A percentile compares a stretch with the other conserved stretches of the same genome.
phyloP scores from a whole-genome alignment of 2,888 invertebrate genomes.

The Globia sparganii region DNA sequence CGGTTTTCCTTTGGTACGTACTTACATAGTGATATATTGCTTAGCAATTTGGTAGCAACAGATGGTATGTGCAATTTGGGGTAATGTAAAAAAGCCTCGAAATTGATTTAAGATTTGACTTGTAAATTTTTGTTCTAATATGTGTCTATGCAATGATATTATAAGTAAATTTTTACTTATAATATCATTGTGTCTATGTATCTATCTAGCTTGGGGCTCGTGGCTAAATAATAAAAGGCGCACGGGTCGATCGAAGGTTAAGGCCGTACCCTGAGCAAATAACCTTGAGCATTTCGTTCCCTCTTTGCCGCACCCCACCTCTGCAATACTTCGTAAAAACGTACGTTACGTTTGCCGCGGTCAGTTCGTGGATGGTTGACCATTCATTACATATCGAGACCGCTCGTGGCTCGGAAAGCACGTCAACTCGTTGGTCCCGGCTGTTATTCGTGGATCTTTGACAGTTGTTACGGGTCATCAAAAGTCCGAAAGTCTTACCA shows the following conservation, averaged over 20 bases:
- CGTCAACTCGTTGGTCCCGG: background rate
- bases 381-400: background rate
- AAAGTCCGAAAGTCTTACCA: background rate
- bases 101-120: background rate
- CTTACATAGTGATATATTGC: conserved; percentile 17
- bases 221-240: background rate
- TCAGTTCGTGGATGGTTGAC: background rate
- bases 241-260: background rate
- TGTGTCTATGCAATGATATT: too few relatives aligned
- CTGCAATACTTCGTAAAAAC: too few relatives aligned
- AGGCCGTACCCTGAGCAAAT: too few relatives aligned
- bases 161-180: too few relatives aligned
- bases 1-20: conserved; percentile 22
- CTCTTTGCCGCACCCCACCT: too few relatives aligned
- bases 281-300: too few relatives aligned
- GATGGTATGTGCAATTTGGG: conserved; percentile 4
- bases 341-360: background rate
- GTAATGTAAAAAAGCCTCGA: too few relatives aligned
- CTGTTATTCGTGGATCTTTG: background rate
- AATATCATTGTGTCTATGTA: too few relatives aligned
- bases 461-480: background rate
- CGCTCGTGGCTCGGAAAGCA: background rate
- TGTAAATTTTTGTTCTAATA: too few relatives aligned
- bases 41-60: background rate
- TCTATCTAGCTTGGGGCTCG: too few relatives aligned